These are phyloP conservation scores for Clarias gariepinus DNA, from an alignment of 2,113 vertebrate species.

Conservation along the genomic window DNA sequence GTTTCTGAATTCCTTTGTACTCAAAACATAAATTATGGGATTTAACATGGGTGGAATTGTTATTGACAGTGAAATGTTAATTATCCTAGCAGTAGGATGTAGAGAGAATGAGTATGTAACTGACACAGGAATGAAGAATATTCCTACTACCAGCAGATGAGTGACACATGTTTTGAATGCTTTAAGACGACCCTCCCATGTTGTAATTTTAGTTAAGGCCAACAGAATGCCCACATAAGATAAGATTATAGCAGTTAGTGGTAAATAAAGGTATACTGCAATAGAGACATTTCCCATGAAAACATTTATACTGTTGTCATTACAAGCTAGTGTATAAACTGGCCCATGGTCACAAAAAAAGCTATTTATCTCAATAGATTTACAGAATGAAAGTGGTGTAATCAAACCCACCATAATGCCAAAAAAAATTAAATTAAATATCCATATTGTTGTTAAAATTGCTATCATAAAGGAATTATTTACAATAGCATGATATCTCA, in stretches of 20 bases:
- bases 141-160: constrained; percentile 56
- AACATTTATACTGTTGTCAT: no score
- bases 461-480: no score
- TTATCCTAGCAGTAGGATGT: constrained; percentile 44
- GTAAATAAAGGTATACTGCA: no score
- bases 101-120: constrained; percentile 13
- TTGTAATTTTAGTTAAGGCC: constrained; percentile 54
- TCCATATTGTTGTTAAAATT: no score
- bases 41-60: constrained; percentile 54
- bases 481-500: no score
- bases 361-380: no score
- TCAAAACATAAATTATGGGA: constrained; percentile 56
- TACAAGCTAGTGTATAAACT: no score
- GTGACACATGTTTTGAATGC: constrained; percentile 63
- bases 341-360: no score
- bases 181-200: constrained; percentile 54
- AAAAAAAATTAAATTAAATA: no score
- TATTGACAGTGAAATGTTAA: constrained; percentile 40
- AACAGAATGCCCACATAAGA: constrained; percentile 42
- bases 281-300: no score
- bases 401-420: no score
- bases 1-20: constrained; percentile 50
- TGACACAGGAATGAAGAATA: constrained; percentile 43
- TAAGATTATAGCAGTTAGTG: not conserved
- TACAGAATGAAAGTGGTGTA: no score